Percentiles rank a stretch among this genome's conserved stretches.
Evolutionary conservation across 1,140 invertebrate genomes (phyloP).

Genomic region (Macrosteles quadrilineatus): DNA sequence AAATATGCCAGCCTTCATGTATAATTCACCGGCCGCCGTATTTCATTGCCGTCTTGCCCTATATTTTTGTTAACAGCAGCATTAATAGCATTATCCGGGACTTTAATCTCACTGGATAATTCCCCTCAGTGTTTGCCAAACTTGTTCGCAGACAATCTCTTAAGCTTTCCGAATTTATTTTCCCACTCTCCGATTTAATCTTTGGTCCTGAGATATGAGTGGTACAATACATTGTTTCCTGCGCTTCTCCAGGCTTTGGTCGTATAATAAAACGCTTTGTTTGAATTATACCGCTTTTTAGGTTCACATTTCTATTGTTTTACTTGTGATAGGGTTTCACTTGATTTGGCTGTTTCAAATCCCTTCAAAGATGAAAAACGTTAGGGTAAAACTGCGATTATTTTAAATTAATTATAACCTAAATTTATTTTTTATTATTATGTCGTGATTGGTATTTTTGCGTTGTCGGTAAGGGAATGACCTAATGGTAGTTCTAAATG

Average conservation of each 20-base stretch:
- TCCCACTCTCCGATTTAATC: constrained; percentile 16
- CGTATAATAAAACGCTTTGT: constrained; percentile 20
- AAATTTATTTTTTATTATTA: no score
- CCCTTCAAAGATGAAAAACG: no score
- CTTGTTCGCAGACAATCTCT: constrained; percentile 18
- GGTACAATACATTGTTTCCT: not conserved
- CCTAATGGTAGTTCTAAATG: no score
- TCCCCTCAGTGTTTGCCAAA: constrained; percentile 7
- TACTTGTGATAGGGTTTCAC: no score
- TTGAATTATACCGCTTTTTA: no score
- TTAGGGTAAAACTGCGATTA: no score
- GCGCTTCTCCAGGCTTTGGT: not conserved
- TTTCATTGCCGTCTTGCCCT: constrained; percentile 29
- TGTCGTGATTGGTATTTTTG: no score
- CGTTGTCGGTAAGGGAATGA: no score
- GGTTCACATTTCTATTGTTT: no score
- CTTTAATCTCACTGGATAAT: constrained; percentile 18
- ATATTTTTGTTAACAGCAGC: constrained; percentile 24
- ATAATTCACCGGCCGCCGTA: constrained; percentile 29
- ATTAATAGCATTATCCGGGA: constrained; percentile 3
- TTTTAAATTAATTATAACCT: no score
- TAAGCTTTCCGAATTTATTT: constrained; percentile 13
- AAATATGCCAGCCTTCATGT: constrained; percentile 32
- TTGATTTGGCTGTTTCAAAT: no score
- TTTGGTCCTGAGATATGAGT: constrained; percentile 5